Percentiles rank a stretch among this genome's conserved stretches.
Conservation (phyloP, 2,888 invertebrate species). For the Azorinus chamasolen region DNA sequence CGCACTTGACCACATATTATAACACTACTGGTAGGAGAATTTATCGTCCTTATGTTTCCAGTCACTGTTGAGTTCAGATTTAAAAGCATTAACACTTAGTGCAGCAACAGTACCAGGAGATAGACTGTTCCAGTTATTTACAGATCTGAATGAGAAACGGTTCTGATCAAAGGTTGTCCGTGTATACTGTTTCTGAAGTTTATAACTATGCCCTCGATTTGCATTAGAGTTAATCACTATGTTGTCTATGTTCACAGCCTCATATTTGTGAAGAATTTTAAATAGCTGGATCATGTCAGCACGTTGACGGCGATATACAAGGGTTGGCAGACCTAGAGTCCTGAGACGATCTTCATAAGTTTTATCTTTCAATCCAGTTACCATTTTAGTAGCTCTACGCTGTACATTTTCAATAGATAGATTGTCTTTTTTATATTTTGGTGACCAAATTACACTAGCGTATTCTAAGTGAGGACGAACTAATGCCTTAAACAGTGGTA, state of each 20-base stretch:
- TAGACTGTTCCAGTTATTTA: too few relatives aligned
- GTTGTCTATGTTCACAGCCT: neutral
- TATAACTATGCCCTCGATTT: neutral
- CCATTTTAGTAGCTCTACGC: conserved; percentile 16
- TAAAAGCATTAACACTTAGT: too few relatives aligned
- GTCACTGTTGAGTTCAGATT: too few relatives aligned
- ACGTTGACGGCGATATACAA: conserved; percentile 8
- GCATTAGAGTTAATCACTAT: neutral
- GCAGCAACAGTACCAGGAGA: too few relatives aligned
- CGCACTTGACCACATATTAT: too few relatives aligned
- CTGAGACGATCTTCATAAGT: conserved; percentile 8
- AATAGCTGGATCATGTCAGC: conserved; percentile 24
- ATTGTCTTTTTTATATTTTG: neutral
- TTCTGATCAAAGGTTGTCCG: too few relatives aligned
- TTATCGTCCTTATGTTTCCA: too few relatives aligned
- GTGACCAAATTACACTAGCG: conserved; percentile 8
- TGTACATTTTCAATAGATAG: conserved; percentile 22
- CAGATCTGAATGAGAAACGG: too few relatives aligned
- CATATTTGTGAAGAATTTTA: conserved; percentile 18
- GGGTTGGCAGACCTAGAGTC: conserved; percentile 2
- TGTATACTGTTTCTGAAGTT: neutral
- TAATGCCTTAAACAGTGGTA: conserved; percentile 13
- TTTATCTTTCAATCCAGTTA: neutral
- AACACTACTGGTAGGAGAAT: too few relatives aligned
- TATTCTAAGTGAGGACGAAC: conserved; percentile 20